A percentile compares a stretch with the other conserved stretches of the same genome.
phyloP scores from a whole-genome alignment of 2,888 invertebrate species.

The Tachystola acroxantha region DNA sequence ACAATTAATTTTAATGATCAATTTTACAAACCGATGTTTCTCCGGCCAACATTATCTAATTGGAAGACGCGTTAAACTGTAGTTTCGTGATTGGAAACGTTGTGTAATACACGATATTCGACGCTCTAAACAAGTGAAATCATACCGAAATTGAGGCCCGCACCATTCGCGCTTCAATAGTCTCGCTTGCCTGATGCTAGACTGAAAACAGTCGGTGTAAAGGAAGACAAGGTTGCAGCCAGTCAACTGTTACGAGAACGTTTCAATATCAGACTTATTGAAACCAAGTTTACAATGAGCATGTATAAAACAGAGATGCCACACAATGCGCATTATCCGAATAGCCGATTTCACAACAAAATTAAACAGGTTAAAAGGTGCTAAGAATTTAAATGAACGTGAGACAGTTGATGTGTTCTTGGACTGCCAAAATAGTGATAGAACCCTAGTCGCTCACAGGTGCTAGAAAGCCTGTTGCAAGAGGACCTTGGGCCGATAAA shows the following conservation, averaged over 20 bases:
- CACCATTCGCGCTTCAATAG: conserved; percentile 54
- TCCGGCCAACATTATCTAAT: conserved; percentile 30
- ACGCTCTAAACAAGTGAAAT: conserved; percentile 56
- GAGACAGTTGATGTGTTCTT: conserved; percentile 35
- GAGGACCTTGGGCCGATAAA: conserved; percentile 63
- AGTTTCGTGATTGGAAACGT: conserved; percentile 45
- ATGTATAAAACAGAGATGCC: conserved; percentile 9
- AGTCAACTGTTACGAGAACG: conserved; percentile 52
- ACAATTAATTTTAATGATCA: conserved; percentile 19
- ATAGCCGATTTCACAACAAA: conserved; percentile 46
- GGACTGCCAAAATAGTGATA: conserved; percentile 39
- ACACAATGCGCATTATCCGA: conserved; percentile 40
- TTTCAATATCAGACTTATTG: conserved; percentile 41
- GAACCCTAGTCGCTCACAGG: conserved; percentile 48
- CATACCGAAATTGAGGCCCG: conserved; percentile 44
- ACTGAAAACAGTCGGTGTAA: conserved; percentile 50
- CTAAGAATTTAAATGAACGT: conserved; percentile 59
- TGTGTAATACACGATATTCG: conserved; percentile 37
- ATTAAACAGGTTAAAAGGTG: conserved; percentile 64
- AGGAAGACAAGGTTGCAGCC: conserved; percentile 59
- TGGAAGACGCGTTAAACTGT: conserved; percentile 37
- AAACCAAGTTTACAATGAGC: conserved; percentile 5
- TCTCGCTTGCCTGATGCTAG: conserved; percentile 46
- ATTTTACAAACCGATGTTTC: conserved; percentile 19
- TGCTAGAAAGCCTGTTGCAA: conserved; percentile 72